Conservation (phyloP, 2,113 vertebrate species). For the Tonatia bakeri region DNA sequence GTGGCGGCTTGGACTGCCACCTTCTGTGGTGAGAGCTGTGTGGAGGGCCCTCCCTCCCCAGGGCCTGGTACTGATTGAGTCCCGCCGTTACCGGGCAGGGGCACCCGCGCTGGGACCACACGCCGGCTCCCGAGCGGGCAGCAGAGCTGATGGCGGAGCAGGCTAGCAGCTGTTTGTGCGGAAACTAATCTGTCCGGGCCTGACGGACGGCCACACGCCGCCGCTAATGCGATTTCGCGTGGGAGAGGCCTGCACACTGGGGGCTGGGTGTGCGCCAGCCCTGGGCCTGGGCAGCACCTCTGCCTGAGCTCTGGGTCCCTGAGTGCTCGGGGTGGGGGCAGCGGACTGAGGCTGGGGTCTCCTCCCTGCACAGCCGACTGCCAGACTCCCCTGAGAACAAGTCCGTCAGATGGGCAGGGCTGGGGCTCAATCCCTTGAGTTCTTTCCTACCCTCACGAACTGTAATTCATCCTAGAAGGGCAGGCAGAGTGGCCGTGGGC, state of each 20-base stretch:
- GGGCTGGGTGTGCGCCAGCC: accelerated
- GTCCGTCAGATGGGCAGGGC: neutral
- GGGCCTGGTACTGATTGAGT: neutral
- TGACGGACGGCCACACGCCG: neutral
- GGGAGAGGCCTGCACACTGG: neutral
- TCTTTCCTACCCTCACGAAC: too few relatives aligned
- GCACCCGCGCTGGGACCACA: neutral
- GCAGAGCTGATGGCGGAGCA: neutral
- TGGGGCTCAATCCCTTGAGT: neutral
- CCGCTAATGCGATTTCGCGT: neutral
- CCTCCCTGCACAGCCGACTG: too few relatives aligned
- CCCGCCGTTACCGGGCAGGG: neutral
- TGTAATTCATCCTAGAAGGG: neutral
- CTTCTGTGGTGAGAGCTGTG: neutral
- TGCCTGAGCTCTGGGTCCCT: neutral
- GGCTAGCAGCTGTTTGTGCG: slow-evolving; percentile 49
- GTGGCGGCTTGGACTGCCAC: neutral
- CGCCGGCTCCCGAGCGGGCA: neutral
- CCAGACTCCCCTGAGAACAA: neutral
- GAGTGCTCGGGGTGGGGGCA: neutral
- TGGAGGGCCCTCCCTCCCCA: neutral
- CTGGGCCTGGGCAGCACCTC: neutral
- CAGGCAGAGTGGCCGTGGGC: neutral
- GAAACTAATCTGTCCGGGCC: slow-evolving; percentile 47
- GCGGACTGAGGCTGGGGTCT: neutral